Base-by-base conservation (phyloP, 1,140 invertebrate genomes). In the Drosophila nebulosa region DNA sequence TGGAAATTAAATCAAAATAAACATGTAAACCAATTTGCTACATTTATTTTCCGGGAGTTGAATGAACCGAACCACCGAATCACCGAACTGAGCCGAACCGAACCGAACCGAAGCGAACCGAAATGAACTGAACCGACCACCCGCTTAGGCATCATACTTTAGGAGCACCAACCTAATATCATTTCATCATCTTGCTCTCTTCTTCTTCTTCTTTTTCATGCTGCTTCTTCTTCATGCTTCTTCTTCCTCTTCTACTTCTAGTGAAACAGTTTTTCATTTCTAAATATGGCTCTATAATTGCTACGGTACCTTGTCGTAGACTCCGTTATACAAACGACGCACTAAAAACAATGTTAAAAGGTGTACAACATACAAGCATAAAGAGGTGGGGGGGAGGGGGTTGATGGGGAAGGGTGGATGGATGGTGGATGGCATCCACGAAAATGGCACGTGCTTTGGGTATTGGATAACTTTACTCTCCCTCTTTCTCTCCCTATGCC, bases 1-100 rank as follows among this genome's bases (percentile, higher is more conserved):
- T n/a, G n/a, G 36, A 59, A 46, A 39, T 32, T 22, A 75, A 75
- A 78, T 83, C 67, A 64, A 74, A 78, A 71, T 74, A 74, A 81
- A 80, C 66, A 74, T 74, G 27, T 30, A 9, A 65, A 69, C 21
- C n/a, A 18, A 39, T 51, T 64, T 58, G 50, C 57, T 68, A 27
- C 53, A 51, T 64, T 63, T 58, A 4, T 32, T 39, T 64, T 39
- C 16, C 30, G 7, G 42, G 27, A 65, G 79, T 84, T 84, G 68
- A 84, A 84, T 66, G 75, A 84, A 83, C 79, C 64, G 24, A 53
- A 3, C 12, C 5, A 27, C 0, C 42, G 36, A 24, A 22, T n/a
- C n/a, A n/a, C 4, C 4, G 24, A 26, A 4, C 4, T 26, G 24
- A 26, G 24, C 24, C 16, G 36, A 39, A 7, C 14, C 3, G 35